Conservation (phyloP, 2,797 vertebrate species). For the Amazonetta brasiliensis region DNA sequence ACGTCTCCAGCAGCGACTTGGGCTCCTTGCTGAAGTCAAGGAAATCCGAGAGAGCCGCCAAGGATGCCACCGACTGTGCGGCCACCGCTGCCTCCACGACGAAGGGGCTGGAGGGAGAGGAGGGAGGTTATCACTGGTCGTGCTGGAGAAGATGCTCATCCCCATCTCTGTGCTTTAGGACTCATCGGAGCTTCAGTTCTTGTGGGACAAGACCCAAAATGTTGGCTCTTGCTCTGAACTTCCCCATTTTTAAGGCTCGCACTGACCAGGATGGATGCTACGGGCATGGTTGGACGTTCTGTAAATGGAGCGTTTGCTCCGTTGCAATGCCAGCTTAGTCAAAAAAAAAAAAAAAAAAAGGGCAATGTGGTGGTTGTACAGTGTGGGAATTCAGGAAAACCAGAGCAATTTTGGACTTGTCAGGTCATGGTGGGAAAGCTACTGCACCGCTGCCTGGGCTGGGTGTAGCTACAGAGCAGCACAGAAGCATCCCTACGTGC, state of each 20-base stretch:
- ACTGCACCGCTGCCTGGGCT: not conserved
- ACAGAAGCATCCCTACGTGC: rapidly evolving
- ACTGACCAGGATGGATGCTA: not conserved
- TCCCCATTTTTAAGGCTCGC: rapidly evolving
- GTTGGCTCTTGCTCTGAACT: not conserved
- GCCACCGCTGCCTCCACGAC: conserved; percentile 63
- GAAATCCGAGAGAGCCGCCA: conserved; percentile 67
- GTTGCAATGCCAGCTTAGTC: not conserved
- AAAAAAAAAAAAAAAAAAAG: not conserved
- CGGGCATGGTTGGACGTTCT: not conserved
- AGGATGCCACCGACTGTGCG: conserved; percentile 35
- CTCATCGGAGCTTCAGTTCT: rapidly evolving
- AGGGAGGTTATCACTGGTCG: not conserved
- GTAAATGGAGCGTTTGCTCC: rapidly evolving
- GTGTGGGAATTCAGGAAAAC: rapidly evolving
- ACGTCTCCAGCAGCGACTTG: conserved; percentile 48
- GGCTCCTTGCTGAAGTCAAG: conserved; percentile 68
- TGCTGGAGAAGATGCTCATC: not conserved
- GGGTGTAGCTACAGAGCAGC: not conserved
- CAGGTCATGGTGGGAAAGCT: not conserved
- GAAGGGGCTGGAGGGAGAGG: conserved; percentile 60
- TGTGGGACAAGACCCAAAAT: not conserved
- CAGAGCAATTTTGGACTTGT: not conserved
- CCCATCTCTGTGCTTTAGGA: not conserved
- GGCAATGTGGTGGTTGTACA: not conserved